Conservation (phyloP, 1,140 invertebrate genomes). For the Pseudomyrmex cubaensis region DNA sequence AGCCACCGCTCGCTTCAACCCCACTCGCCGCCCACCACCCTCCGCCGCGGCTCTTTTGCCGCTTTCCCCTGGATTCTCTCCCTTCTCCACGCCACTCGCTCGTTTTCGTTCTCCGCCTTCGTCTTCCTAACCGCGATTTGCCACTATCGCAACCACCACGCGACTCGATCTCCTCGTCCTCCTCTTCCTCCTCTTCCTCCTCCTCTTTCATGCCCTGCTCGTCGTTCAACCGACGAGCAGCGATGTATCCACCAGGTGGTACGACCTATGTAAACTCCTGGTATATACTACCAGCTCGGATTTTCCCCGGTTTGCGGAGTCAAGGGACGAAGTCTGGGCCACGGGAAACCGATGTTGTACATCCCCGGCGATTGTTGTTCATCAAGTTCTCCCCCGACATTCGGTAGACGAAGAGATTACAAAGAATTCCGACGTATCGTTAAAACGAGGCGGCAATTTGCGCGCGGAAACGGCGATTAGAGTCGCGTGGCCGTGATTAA, state of each 20-base stretch:
- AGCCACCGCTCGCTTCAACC: constrained; percentile 68
- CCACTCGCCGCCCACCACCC: constrained; percentile 61
- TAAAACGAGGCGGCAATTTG: constrained; percentile 39
- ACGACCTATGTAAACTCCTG: constrained; percentile 73
- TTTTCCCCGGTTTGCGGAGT: constrained; percentile 3
- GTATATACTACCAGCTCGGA: constrained; percentile 55
- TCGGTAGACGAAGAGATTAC: constrained; percentile 18
- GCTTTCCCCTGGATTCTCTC: constrained; percentile 4
- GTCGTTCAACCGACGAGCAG: constrained; percentile 59
- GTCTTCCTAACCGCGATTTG: constrained; percentile 45
- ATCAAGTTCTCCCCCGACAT: not conserved
- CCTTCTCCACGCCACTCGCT: constrained; percentile 51
- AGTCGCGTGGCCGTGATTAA: constrained; percentile 27
- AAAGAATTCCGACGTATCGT: constrained; percentile 37
- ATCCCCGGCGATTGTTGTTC: constrained; percentile 26
- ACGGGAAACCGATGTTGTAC: constrained; percentile 20
- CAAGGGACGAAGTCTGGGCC: constrained; percentile 25
- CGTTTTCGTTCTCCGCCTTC: constrained; percentile 33
- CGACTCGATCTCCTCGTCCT: constrained; percentile 27
- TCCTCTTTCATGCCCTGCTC: constrained; percentile 41
- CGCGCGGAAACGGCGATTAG: constrained; percentile 30
- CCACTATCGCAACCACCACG: constrained; percentile 67
- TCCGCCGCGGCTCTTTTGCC: constrained; percentile 48
- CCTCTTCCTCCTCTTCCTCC: constrained; percentile 22
- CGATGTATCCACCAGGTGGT: constrained; percentile 73